Conservation (phyloP, 2,888 invertebrate species). For the Serripes groenlandicus region DNA sequence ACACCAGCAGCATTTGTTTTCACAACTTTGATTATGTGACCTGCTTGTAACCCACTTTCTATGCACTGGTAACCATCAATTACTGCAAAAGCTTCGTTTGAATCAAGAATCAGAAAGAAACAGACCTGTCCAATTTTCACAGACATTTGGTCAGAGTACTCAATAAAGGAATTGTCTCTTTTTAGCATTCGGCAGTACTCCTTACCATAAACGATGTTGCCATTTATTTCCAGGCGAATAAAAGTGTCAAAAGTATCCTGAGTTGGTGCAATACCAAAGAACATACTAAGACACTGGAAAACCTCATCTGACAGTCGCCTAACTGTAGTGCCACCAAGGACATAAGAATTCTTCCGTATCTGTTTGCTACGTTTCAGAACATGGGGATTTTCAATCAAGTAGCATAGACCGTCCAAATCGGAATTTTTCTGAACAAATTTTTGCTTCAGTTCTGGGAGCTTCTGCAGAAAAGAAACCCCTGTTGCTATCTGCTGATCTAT, state of each 20-base stretch:
- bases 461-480: constrained; percentile 63
- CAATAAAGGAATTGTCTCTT: constrained; percentile 44
- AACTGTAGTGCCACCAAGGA: too few relatives aligned
- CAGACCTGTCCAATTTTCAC: neutral
- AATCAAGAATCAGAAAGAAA: neutral
- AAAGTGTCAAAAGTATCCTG: constrained; percentile 20
- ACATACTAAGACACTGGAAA: too few relatives aligned
- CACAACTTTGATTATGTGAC: neutral
- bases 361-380: constrained; percentile 29
- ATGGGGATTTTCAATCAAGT: constrained; percentile 43
- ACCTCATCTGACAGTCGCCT: too few relatives aligned
- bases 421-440: constrained; percentile 42
- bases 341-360: constrained; percentile 32
- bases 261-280: constrained; percentile 30
- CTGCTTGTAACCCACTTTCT: neutral
- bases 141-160: neutral
- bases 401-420: constrained; percentile 34
- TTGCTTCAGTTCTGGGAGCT: constrained; percentile 61
- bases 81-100: neutral
- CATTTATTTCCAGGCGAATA: constrained; percentile 34
- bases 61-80: neutral
- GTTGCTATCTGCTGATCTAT: constrained; percentile 62
- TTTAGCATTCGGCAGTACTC: too few relatives aligned
- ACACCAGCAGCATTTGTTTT: neutral
- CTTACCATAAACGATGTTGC: constrained; percentile 32